Percentiles rank a stretch among this genome's conserved stretches.
phyloP scores from a whole-genome alignment of 2,888 invertebrate species.

The Mayetiola destructor region DNA sequence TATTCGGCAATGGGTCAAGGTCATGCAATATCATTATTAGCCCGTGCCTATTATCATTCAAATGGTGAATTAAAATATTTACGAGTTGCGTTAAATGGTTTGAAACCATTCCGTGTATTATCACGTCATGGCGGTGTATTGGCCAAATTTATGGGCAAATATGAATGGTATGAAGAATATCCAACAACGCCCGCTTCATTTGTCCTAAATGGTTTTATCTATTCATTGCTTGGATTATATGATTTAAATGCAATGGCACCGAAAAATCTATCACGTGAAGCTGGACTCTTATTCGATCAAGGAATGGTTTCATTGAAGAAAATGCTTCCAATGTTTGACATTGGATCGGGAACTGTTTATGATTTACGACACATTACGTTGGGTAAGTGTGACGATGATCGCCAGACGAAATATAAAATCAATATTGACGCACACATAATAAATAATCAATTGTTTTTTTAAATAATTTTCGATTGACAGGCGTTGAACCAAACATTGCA shows the following conservation, averaged over 20 bases:
- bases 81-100: slow-evolving; percentile 63
- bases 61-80: slow-evolving; percentile 61
- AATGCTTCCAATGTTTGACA: slow-evolving; percentile 82
- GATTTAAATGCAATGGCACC: slow-evolving; percentile 77
- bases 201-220: slow-evolving; percentile 97
- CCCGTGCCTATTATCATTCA: slow-evolving; percentile 77
- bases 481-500: slow-evolving; percentile 81
- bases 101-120: slow-evolving; percentile 60
- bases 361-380: slow-evolving; percentile 88
- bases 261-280: slow-evolving; percentile 51
- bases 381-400: slow-evolving; percentile 33
- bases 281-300: slow-evolving; percentile 61
- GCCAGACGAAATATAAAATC: neutral
- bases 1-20: slow-evolving; percentile 99
- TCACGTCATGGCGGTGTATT: slow-evolving; percentile 68
- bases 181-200: slow-evolving; percentile 89
- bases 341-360: slow-evolving; percentile 89
- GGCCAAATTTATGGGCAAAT: slow-evolving; percentile 71
- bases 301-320: slow-evolving; percentile 77
- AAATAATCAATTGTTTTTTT: neutral
- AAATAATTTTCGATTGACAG: slow-evolving; percentile 18
- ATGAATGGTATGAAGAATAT: slow-evolving; percentile 95
- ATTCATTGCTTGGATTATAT: slow-evolving; percentile 87
- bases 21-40: slow-evolving; percentile 86
- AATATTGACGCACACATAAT: neutral